A percentile compares a stretch with the other conserved stretches of the same genome.
Conservation (phyloP, 1,140 invertebrate species). For the Bombus sibiricus region DNA sequence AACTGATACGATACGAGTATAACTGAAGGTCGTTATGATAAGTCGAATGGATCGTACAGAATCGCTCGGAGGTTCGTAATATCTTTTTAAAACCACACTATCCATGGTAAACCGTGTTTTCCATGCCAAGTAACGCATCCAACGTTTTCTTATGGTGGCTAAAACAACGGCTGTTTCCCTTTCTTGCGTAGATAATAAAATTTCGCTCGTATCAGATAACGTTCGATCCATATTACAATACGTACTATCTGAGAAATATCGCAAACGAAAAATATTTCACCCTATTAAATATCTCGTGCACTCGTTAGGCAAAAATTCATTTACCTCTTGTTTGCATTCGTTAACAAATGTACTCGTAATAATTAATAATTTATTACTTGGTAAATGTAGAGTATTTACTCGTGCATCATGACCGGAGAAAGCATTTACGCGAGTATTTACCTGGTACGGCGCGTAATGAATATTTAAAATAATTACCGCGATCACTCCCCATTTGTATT, state of each 20-base stretch:
- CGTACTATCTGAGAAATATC: no score
- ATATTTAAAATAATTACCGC: background rate
- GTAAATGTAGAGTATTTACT: background rate
- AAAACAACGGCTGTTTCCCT: background rate
- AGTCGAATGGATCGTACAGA: slow-evolving; percentile 23
- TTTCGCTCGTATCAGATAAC: background rate
- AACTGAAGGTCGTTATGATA: slow-evolving; percentile 40
- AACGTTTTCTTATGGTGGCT: background rate
- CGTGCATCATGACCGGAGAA: no score
- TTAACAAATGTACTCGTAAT: background rate
- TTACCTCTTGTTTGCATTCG: background rate
- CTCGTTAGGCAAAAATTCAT: background rate
- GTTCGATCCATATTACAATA: background rate
- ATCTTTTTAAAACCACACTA: slow-evolving; percentile 30
- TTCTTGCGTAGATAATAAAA: slow-evolving; percentile 2
- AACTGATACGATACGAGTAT: slow-evolving; percentile 1
- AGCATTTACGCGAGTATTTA: background rate
- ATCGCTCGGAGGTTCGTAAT: slow-evolving; percentile 17
- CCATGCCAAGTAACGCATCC: background rate
- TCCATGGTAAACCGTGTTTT: background rate
- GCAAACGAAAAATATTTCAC: background rate
- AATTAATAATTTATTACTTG: slow-evolving; percentile 2
- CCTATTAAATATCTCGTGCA: background rate
- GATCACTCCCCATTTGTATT: no score
- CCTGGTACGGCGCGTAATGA: background rate